Conservation (phyloP, 2,113 vertebrate genomes). For the Micronycteris hirsuta region DNA sequence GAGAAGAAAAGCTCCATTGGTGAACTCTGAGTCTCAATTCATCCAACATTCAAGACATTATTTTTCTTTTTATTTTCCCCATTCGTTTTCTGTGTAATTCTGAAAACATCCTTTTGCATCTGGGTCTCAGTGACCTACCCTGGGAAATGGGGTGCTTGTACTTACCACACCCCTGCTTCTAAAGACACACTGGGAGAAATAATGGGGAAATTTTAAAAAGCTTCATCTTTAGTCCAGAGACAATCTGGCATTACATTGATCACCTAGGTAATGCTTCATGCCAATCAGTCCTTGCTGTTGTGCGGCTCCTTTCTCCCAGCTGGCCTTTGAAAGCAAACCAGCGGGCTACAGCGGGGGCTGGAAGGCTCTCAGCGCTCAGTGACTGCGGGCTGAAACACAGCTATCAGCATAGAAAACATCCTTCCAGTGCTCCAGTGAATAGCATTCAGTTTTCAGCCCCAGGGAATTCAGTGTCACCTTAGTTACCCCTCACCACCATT, state of each 20-base stretch:
- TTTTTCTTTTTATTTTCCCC: not conserved
- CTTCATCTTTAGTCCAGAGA: not conserved
- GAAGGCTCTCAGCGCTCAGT: not conserved
- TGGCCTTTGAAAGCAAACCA: conserved; percentile 45
- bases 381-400: conserved; percentile 47
- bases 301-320: not conserved
- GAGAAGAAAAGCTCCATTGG: conserved; percentile 14
- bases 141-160: conserved; percentile 21
- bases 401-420: conserved; percentile 44
- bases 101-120: not conserved
- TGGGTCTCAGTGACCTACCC: conserved; percentile 14
- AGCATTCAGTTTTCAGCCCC: conserved; percentile 34
- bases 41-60: not conserved
- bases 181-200: not conserved
- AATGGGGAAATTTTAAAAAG: not conserved
- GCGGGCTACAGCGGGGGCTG: not conserved
- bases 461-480: conserved; percentile 20
- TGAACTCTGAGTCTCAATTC: not conserved
- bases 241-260: not conserved
- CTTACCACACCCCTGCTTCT: not conserved
- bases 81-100: not conserved
- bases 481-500: not conserved
- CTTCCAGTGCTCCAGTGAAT: conserved; percentile 39
- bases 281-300: not conserved
- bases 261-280: conserved; percentile 39